Conservation (phyloP, 1,140 invertebrate species). For the Orius insidiosus region DNA sequence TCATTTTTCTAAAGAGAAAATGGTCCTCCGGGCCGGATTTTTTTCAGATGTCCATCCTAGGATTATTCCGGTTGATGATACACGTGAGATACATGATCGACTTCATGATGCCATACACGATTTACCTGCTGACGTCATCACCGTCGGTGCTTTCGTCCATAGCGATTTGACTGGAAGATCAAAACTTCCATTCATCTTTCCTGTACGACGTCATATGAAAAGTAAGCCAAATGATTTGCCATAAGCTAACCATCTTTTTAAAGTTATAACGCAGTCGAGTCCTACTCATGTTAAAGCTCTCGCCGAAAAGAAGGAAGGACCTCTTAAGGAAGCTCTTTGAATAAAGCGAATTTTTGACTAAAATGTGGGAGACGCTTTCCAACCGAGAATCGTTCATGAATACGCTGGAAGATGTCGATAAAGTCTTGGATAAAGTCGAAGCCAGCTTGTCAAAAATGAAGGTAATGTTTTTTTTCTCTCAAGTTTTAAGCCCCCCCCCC, state of each 20-base stretch:
- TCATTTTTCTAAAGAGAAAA: too few species aligned
- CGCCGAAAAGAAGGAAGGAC: too few species aligned
- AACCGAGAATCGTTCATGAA: slow-evolving; percentile 40
- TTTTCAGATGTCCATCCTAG: too few species aligned
- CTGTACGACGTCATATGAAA: slow-evolving; percentile 38
- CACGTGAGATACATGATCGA: slow-evolving; percentile 28
- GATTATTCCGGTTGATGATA: slow-evolving; percentile 25
- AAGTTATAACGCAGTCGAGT: too few species aligned
- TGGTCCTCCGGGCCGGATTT: too few species aligned
- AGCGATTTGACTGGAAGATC: slow-evolving; percentile 39
- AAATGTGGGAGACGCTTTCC: slow-evolving; percentile 30
- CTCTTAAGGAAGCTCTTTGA: too few species aligned
- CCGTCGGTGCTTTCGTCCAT: slow-evolving; percentile 47
- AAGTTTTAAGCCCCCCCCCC: too few species aligned
- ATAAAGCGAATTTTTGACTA: background rate
- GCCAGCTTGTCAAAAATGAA: slow-evolving; percentile 34
- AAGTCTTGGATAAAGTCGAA: slow-evolving; percentile 40
- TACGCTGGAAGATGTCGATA: slow-evolving; percentile 37
- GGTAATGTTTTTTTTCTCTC: slow-evolving; percentile 26
- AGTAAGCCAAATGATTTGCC: too few species aligned
- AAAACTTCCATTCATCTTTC: slow-evolving; percentile 43
- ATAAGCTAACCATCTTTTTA: too few species aligned
- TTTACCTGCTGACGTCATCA: slow-evolving; percentile 42
- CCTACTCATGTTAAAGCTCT: too few species aligned
- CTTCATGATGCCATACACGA: slow-evolving; percentile 40